A percentile compares a stretch with the other conserved stretches of the same genome.
phyloP scores from a whole-genome alignment of 2,113 vertebrate species.

The Lepus americanus region DNA sequence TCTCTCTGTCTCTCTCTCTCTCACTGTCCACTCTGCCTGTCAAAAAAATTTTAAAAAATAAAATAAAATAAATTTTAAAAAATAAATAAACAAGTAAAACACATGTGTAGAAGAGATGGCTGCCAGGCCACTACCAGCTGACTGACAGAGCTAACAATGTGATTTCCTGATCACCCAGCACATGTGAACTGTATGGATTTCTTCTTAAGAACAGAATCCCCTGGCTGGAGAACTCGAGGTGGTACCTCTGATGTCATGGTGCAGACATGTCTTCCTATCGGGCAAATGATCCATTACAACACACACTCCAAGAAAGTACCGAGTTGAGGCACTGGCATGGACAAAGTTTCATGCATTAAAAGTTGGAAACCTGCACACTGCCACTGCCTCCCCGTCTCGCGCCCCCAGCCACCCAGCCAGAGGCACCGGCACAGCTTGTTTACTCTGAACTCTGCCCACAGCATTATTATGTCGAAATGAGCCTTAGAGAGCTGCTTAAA shows the following conservation, averaged over 20 bases:
- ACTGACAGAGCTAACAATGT: neutral
- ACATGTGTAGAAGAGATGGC: no score
- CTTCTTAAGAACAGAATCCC: conserved; percentile 12
- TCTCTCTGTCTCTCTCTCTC: no score
- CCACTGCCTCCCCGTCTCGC: neutral
- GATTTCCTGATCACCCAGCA: conserved; percentile 13
- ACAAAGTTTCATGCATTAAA: neutral
- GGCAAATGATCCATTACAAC: conserved; percentile 16
- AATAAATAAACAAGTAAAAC: no score
- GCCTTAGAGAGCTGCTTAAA: conserved; percentile 71
- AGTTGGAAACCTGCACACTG: neutral
- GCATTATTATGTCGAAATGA: conserved; percentile 56
- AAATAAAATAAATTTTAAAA: no score
- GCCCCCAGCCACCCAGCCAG: neutral
- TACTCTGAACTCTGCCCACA: conserved; percentile 48
- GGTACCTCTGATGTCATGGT: conserved; percentile 15
- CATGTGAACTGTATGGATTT: neutral
- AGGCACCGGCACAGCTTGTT: neutral
- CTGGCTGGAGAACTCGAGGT: neutral
- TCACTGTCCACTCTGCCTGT: no score
- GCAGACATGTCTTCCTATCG: neutral
- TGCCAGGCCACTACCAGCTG: neutral
- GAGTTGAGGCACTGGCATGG: neutral
- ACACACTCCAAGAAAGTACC: neutral
- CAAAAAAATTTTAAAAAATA: no score